Evolutionary conservation across 2,888 invertebrate species (phyloP), one percentile per base, ranked within the genome.

Genomic region (Drosophila ustulata): DNA sequence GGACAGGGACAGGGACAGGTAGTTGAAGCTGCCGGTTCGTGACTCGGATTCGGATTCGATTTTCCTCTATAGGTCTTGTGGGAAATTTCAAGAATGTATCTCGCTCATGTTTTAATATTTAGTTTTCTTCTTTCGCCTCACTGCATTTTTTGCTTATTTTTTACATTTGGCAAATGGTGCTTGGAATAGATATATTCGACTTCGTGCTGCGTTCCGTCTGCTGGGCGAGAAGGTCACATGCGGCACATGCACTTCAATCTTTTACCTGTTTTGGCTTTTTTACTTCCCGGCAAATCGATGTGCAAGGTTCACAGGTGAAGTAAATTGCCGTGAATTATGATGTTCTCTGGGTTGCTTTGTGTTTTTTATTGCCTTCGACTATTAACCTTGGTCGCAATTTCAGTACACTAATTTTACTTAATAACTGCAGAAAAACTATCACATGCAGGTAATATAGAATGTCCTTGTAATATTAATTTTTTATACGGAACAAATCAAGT

Each of bases 31-130:
- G 50, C 13, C 51, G 43, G 52, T 67, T 76, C 66, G 70, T 73
- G 63, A 64, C 81, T 71, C 65, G 70, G 71, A 80, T 88, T 88
- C 86, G 88, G 71, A 80, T 88, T 88, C 86, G 88, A 82, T 89
- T 87, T 88, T 56, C 78, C 76, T 76, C 66, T 67, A 90, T 82
- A 73, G 78, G 71, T 76, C 85, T 89, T 87, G 75, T 66, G 89
- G 88, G 87, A 90, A 89, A 86, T 89, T 88, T 77, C 67, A 57
- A 56, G 70, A 75, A 82, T 64, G 58, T 68, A 49, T 56, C 68
- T 66, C 62, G 55, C 59, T 68, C 79, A 66, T 71, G 53, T 73
- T 70, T 67, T 72, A 71, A 58, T 61, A 66, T 70, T 52, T 55
- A 62, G 53, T 65, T 52, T 61, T 64, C 45, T 7, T 53, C 26